Evolutionary conservation across 2,113 vertebrate genomes (phyloP).

Genomic region (Galemys pyrenaicus): DNA sequence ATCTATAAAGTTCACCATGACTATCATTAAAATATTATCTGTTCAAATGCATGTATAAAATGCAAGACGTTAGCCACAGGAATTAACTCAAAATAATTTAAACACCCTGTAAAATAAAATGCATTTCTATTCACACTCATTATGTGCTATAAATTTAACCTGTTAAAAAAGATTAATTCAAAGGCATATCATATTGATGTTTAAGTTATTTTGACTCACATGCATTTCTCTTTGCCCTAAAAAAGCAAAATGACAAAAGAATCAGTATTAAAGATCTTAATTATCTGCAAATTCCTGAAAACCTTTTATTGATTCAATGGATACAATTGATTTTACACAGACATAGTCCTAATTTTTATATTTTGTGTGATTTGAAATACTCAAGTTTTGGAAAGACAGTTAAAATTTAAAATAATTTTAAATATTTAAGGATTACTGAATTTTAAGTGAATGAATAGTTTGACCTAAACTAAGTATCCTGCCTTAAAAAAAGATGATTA

Average conservation of each 20-base stretch:
- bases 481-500: background rate
- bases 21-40: constrained; percentile 68
- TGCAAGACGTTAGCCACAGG: background rate
- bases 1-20: constrained; percentile 63
- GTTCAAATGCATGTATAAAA: constrained; percentile 49
- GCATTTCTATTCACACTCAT: constrained; percentile 41
- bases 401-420: background rate
- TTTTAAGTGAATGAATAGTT: background rate
- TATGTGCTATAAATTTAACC: constrained; percentile 19
- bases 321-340: background rate
- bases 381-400: background rate
- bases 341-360: background rate
- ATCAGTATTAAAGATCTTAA: background rate
- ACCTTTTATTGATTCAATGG: background rate
- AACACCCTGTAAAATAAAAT: constrained; percentile 59
- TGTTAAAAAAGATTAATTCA: constrained; percentile 39
- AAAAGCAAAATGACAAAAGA: background rate
- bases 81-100: constrained; percentile 59
- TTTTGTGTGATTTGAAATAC: background rate
- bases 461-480: background rate
- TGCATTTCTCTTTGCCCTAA: background rate
- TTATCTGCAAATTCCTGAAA: background rate
- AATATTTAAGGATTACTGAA: background rate
- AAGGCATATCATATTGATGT: background rate
- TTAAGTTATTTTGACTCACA: constrained; percentile 48